Percentiles rank a stretch among this genome's conserved stretches.
These are phyloP conservation scores for Pangasianodon hypophthalmus DNA, from an alignment of 2,113 vertebrate genomes.

Conservation along the genomic window DNA sequence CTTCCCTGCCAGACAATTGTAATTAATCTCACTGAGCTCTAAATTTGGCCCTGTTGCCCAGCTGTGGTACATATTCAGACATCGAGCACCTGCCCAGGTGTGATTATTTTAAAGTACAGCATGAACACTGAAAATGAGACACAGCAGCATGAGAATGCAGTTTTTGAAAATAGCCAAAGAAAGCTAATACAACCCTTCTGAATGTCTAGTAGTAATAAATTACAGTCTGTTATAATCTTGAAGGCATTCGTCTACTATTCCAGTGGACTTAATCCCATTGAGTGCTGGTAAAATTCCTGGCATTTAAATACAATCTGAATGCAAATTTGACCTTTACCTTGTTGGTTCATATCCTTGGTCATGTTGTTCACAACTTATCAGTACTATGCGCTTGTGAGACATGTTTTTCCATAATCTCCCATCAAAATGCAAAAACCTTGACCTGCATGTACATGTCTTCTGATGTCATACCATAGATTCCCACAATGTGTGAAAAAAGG, in stretches of 20 bases:
- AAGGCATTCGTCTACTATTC: neutral
- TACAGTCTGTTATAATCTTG: neutral
- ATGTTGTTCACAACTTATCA: neutral
- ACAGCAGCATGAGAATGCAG: neutral
- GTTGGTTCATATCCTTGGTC: neutral
- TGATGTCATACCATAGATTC: neutral
- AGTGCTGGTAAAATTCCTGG: neutral
- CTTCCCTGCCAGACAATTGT: slow-evolving; percentile 4
- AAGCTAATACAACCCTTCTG: neutral
- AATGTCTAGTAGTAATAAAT: neutral
- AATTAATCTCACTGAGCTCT: slow-evolving; percentile 10
- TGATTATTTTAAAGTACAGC: neutral
- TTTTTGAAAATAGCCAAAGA: neutral
- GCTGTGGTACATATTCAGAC: neutral
- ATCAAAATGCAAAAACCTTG: neutral
- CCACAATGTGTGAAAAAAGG: no score
- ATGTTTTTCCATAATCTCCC: neutral
- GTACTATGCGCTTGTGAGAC: neutral
- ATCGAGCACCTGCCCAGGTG: slow-evolving; percentile 17
- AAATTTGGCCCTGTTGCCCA: slow-evolving; percentile 20
- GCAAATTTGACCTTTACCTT: slow-evolving; percentile 6
- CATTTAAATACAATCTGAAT: neutral
- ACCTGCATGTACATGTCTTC: neutral
- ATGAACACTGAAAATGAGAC: neutral
- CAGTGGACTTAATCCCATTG: neutral